Percentiles rank a stretch among this genome's conserved stretches.
Evolutionary conservation across 2,888 invertebrate genomes (phyloP).

Genomic region (Sinhomidia bicolor): DNA sequence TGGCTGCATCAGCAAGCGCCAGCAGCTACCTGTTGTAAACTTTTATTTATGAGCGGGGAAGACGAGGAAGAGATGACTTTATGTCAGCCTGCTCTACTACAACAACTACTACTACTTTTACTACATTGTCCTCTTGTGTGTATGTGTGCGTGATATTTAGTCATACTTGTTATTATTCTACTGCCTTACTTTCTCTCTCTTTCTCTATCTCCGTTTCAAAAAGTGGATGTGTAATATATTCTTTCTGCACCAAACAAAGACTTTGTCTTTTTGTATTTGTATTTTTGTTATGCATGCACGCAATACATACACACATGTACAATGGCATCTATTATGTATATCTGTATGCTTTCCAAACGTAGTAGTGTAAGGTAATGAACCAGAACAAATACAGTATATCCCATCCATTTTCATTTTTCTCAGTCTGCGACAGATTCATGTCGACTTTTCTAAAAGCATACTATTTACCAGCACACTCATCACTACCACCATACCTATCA

Average conservation of each 20-base stretch:
- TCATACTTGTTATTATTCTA: background rate
- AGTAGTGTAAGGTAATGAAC: constrained; percentile 64
- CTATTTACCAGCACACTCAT: background rate
- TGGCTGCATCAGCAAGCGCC: no score
- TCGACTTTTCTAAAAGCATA: background rate
- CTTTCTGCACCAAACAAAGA: background rate
- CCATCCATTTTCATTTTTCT: constrained; percentile 45
- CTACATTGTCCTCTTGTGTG: constrained; percentile 2
- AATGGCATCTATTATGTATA: background rate
- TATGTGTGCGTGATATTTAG: constrained; percentile 27
- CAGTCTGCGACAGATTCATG: constrained; percentile 4
- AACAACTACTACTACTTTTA: no score
- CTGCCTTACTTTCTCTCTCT: background rate
- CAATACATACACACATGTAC: background rate
- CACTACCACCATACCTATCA: no score
- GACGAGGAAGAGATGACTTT: background rate
- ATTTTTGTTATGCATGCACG: background rate
- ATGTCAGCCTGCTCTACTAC: background rate
- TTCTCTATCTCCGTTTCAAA: background rate
- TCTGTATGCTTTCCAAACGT: constrained; percentile 8
- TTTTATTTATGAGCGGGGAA: constrained; percentile 55
- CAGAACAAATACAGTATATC: constrained; percentile 64
- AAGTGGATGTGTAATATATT: no score
- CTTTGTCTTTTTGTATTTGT: background rate
- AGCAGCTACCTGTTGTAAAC: constrained; percentile 72